A percentile compares a stretch with the other conserved stretches of the same genome.
phyloP scores from a whole-genome alignment of 1,140 invertebrate species.

The Euwallacea similis region DNA sequence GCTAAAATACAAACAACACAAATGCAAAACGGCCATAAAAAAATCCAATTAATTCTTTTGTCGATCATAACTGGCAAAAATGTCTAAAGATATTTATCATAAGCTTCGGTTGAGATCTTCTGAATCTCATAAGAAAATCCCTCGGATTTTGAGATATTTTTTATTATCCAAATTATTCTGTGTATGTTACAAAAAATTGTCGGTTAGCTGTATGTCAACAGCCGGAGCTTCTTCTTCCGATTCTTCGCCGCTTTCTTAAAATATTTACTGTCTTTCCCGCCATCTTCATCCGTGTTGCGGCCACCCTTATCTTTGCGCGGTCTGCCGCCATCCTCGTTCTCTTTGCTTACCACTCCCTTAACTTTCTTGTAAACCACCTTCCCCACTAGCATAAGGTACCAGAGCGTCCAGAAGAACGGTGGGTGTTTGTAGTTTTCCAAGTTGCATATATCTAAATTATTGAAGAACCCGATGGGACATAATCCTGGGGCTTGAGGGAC shows the following conservation, averaged over 20 bases:
- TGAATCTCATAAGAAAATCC: too few relatives aligned
- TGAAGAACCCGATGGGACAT: conserved; percentile 25
- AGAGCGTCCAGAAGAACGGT: conserved; percentile 26
- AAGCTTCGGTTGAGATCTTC: too few relatives aligned
- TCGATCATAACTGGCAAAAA: too few relatives aligned
- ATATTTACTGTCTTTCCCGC: conserved; percentile 1
- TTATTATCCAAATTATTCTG: too few relatives aligned
- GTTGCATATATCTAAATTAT: conserved; percentile 27
- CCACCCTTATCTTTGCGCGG: not conserved
- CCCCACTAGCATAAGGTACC: conserved; percentile 14
- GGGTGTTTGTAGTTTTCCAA: conserved; percentile 33
- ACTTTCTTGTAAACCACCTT: conserved; percentile 19
- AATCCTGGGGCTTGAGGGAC: not conserved
- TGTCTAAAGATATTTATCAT: too few relatives aligned
- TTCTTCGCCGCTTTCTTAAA: conserved; percentile 12
- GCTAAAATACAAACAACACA: too few relatives aligned
- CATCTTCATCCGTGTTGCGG: too few relatives aligned
- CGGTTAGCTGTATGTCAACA: not conserved
- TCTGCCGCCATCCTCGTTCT: conserved; percentile 9
- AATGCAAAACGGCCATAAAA: too few relatives aligned
- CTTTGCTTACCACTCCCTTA: conserved; percentile 8
- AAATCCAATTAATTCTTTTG: too few relatives aligned
- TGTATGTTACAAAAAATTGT: too few relatives aligned
- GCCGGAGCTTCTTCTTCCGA: conserved; percentile 6
- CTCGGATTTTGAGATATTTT: too few relatives aligned